Evolutionary conservation across 2,113 vertebrate genomes (phyloP), one percentile per base, ranked within the genome.

Genomic region (Callocephalon fimbriatum): DNA sequence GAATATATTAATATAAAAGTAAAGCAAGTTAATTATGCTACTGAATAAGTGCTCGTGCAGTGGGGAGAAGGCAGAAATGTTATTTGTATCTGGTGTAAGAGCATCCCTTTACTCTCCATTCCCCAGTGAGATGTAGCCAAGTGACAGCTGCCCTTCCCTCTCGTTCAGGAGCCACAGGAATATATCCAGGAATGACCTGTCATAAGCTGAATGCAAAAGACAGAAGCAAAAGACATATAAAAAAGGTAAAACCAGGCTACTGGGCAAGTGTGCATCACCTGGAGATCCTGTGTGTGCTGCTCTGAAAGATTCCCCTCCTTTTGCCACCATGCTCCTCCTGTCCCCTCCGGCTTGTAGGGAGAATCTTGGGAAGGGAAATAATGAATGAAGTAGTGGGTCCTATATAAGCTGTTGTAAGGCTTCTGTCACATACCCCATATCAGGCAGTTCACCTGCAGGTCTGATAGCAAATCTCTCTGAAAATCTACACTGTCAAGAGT

Each of bases 401-500:
- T 68, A 18, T 7, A 11, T 14, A 45, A 82, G 66, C 50, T 47
- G 44, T 44, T 53, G 31, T 59, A 54, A 95, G 72, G 86, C 79
- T 73, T 86, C 25, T 9, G 13, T 31, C 3, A 1, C 61, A 54
- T 40, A 75, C 45, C n/a, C 47, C 2, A 0, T 31, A 79, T 29
- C 62, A 90, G 14, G 42, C 54, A 94, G 44, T 15, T 92, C 54
- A 63, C 78, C 74, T 63, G 35, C 45, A 91, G 86, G 61, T 81
- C 37, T 86, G 71, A 14, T 56, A 51, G 48, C 88, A 90, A 93
- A 93, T 91, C 73, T 93, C 63, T 59, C 19, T 12, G 23, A 95
- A 89, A 72, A 82, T 37, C 81, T 80, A 88, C 45, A 25, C 38
- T 90, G 80, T 79, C 86, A 76, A 59, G 40, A 44, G 65, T 88